A percentile compares a stretch with the other conserved stretches of the same genome.
Evolutionary conservation across 2,888 invertebrate species (phyloP).

Genomic region (Mayetiola destructor): DNA sequence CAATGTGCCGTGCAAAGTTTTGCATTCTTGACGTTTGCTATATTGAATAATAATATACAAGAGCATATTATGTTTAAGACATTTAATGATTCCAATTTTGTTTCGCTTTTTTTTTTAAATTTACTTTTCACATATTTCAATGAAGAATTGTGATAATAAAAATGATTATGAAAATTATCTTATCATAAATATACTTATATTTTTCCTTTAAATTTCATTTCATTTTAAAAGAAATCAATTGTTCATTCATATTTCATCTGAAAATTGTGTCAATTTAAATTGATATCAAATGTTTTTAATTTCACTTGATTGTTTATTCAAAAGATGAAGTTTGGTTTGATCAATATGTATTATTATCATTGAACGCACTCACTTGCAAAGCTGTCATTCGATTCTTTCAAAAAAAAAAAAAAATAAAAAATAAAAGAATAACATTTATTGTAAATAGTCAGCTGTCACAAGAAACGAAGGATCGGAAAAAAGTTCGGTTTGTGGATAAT

Average conservation of each 20-base stretch:
- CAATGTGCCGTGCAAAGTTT: constrained; percentile 71
- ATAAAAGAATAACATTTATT: neutral
- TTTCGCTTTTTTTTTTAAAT: no score
- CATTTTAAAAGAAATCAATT: no score
- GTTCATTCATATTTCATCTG: no score
- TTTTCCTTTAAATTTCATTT: neutral
- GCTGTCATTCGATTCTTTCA: neutral
- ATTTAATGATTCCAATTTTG: no score
- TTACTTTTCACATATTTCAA: no score
- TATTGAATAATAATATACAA: no score
- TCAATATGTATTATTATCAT: neutral
- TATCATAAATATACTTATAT: neutral
- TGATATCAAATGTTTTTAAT: neutral
- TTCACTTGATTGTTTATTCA: neutral
- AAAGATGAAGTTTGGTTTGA: neutral
- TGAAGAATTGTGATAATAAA: no score
- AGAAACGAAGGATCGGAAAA: neutral
- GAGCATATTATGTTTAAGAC: no score
- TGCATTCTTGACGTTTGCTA: constrained; percentile 70
- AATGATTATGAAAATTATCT: neutral
- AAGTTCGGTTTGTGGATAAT: neutral
- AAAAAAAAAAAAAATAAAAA: no score
- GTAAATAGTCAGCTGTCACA: constrained; percentile 1
- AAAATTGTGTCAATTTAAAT: no score
- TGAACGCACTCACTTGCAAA: neutral